phyloP scores from a whole-genome alignment of 2,888 invertebrate genomes.

The Orchesellides sinensis region DNA sequence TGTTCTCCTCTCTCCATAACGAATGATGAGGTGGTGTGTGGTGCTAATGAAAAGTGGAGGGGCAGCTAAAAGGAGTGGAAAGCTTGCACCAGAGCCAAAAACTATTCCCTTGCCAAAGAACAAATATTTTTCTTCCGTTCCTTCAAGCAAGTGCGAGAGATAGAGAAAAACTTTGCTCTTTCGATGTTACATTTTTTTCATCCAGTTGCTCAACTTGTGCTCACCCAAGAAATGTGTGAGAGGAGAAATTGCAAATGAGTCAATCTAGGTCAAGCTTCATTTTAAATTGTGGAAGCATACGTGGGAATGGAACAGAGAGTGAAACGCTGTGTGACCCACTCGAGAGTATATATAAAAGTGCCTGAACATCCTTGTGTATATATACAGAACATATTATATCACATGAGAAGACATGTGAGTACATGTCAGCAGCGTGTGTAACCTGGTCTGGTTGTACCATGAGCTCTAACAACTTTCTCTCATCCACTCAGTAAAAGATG shows the following conservation, averaged over 20 bases:
- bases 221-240: conserved; percentile 19
- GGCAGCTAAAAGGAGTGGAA: not conserved
- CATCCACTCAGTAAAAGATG: too few relatives aligned
- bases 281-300: conserved; percentile 37
- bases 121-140: conserved; percentile 58
- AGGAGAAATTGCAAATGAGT: conserved; percentile 66
- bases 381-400: too few relatives aligned
- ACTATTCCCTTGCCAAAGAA: conserved; percentile 47
- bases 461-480: too few relatives aligned
- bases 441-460: too few relatives aligned
- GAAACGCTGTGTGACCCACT: too few relatives aligned
- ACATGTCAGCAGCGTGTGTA: too few relatives aligned
- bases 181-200: conserved; percentile 34
- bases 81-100: too few relatives aligned
- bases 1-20: not conserved
- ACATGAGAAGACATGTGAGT: not conserved
- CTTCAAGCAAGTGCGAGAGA: conserved; percentile 19
- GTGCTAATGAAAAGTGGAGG: conserved; percentile 47
- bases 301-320: too few relatives aligned
- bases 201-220: not conserved
- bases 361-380: too few relatives aligned
- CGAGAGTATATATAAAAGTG: too few relatives aligned
- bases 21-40: too few relatives aligned
- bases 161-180: conserved; percentile 34
- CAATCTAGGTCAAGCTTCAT: conserved; percentile 63